These are phyloP conservation scores for Diadumene lineata DNA, from an alignment of 92 coral and sea anemone genomes.

Conservation along the genomic window DNA sequence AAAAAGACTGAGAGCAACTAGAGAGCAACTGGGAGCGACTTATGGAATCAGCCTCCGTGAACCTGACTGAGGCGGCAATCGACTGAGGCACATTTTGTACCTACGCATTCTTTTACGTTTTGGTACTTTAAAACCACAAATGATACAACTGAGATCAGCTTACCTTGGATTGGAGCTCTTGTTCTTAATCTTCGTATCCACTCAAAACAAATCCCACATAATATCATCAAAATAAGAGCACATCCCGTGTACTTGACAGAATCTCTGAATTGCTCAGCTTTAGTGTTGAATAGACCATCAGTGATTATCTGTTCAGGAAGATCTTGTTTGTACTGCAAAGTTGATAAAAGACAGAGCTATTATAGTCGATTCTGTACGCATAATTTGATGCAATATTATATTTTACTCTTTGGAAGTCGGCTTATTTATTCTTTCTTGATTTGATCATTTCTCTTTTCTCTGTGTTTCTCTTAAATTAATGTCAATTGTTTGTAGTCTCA, in stretches of 20 bases:
- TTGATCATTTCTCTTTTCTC: too few relatives aligned
- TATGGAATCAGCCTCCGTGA: too few relatives aligned
- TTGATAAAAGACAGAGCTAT: not conserved
- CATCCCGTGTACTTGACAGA: constrained; percentile 38
- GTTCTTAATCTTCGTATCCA: constrained; percentile 36
- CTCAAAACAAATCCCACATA: constrained; percentile 41
- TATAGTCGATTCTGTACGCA: not conserved
- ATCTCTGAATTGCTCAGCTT: constrained; percentile 26
- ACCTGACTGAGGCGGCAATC: too few relatives aligned
- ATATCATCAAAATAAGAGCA: constrained; percentile 8
- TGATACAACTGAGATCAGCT: not conserved
- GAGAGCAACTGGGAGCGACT: not conserved
- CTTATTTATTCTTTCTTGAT: too few relatives aligned
- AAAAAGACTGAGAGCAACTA: not conserved
- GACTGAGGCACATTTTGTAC: too few relatives aligned
- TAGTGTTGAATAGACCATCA: constrained; percentile 47
- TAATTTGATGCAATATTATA: not conserved
- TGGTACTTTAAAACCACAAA: too few relatives aligned
- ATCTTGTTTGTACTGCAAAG: constrained; percentile 9
- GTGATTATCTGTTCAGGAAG: constrained; percentile 18
- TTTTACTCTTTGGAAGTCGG: too few relatives aligned
- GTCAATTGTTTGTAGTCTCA: too few relatives aligned
- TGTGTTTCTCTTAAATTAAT: too few relatives aligned
- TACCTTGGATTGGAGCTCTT: constrained; percentile 46
- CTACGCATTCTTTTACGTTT: too few relatives aligned